These are phyloP conservation scores for Zeuzera pyrina DNA, from an alignment of 2,888 invertebrate genomes.

Conservation along the genomic window DNA sequence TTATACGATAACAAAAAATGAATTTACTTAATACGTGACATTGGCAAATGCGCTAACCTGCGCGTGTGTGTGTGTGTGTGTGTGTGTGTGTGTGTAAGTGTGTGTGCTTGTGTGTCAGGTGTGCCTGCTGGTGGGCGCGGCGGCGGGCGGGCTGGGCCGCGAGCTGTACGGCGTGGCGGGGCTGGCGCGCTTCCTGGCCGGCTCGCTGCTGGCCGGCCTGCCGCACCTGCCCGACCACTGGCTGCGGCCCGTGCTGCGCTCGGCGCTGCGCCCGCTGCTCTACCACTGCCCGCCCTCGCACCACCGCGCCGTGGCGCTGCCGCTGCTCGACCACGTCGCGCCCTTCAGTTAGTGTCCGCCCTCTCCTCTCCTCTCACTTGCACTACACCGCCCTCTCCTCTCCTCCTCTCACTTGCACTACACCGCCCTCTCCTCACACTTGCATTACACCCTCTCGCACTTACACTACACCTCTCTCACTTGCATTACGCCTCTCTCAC, in stretches of 20 bases:
- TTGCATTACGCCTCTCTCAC: too few species aligned
- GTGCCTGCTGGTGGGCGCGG: constrained; percentile 75
- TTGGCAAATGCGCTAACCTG: too few species aligned
- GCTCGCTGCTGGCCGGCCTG: constrained; percentile 80
- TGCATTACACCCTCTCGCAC: not conserved
- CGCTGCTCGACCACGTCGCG: constrained; percentile 83
- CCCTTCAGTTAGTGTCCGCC: constrained; percentile 79
- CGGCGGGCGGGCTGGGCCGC: constrained; percentile 85
- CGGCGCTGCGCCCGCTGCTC: constrained; percentile 89
- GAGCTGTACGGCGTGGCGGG: constrained; percentile 87
- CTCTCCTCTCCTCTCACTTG: not conserved
- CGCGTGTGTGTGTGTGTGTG: too few species aligned
- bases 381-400: too few species aligned
- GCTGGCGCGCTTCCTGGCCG: constrained; percentile 81
- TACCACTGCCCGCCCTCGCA: constrained; percentile 89
- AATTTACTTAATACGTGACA: too few species aligned
- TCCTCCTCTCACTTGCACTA: too few species aligned
- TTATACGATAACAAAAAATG: too few species aligned
- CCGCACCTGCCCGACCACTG: constrained; percentile 88
- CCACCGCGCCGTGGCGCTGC: constrained; percentile 82
- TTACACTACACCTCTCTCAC: not conserved
- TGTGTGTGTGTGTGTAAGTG: too few species aligned
- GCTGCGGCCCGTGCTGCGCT: constrained; percentile 85
- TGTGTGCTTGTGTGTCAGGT: constrained; percentile 37
- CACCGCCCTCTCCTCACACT: not conserved